A percentile compares a stretch with the other conserved stretches of the same genome.
Evolutionary conservation across 2,888 invertebrate species (phyloP).

Genomic region (Acronicta aceris): DNA sequence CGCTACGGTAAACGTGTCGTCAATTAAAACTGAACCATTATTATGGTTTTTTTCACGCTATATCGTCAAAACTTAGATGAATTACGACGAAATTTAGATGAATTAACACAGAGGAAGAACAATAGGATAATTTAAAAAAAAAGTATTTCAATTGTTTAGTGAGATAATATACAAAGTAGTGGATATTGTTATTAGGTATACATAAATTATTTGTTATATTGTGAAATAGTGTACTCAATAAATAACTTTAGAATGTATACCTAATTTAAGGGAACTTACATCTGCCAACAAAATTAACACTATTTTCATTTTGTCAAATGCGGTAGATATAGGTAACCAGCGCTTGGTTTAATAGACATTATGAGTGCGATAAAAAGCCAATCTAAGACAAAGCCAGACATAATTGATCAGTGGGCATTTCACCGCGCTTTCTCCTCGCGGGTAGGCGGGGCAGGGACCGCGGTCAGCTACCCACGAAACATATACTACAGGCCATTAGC

Average conservation of each 20-base stretch:
- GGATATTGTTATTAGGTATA: too few species aligned
- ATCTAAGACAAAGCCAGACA: conserved; percentile 26
- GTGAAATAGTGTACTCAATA: too few species aligned
- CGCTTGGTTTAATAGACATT: conserved; percentile 10
- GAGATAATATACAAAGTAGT: too few species aligned
- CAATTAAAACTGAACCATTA: too few species aligned
- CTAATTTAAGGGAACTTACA: too few species aligned
- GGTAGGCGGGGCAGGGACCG: conserved; percentile 34
- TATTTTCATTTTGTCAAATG: too few species aligned
- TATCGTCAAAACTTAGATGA: neutral
- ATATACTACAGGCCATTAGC: conserved; percentile 7
- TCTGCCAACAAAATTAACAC: too few species aligned
- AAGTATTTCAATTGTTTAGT: neutral
- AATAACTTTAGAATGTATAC: too few species aligned
- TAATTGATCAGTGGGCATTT: conserved; percentile 52
- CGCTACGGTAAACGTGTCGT: too few species aligned
- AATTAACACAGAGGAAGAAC: conserved; percentile 1
- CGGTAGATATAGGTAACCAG: conserved; percentile 2
- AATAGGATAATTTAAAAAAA: conserved; percentile 10
- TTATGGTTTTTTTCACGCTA: too few species aligned
- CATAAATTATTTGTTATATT: too few species aligned
- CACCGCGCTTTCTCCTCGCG: conserved; percentile 59
- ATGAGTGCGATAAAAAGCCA: conserved; percentile 26
- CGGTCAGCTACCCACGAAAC: conserved; percentile 30
- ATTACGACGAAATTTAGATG: neutral